Evolutionary conservation across 2,113 vertebrate genomes (phyloP).

Genomic region (Phocoena sinus): DNA sequence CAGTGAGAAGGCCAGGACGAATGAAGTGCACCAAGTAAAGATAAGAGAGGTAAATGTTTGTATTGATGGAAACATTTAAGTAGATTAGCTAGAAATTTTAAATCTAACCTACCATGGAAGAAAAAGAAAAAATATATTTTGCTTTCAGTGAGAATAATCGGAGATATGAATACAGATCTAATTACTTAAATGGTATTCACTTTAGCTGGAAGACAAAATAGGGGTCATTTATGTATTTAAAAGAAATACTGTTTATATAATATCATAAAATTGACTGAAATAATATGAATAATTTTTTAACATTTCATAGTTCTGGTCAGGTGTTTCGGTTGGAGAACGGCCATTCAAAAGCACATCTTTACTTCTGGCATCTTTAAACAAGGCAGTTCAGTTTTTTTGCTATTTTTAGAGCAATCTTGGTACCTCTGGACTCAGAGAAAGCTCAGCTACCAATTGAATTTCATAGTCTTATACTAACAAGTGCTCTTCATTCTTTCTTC

Average conservation of each 20-base stretch:
- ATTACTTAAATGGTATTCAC: not conserved
- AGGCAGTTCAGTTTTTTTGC: not conserved
- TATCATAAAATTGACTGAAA: not conserved
- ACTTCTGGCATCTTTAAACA: not conserved
- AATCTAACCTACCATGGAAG: not conserved
- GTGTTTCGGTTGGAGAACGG: not conserved
- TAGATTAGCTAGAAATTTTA: not conserved
- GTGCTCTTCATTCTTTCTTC: not conserved
- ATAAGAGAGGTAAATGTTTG: not conserved
- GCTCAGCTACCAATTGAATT: not conserved
- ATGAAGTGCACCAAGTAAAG: rapidly evolving
- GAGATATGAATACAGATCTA: not conserved
- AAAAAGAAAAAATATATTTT: not conserved
- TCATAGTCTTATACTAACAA: not conserved
- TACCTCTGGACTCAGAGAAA: not conserved
- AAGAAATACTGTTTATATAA: not conserved
- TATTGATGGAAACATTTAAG: not conserved
- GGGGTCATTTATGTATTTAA: not conserved
- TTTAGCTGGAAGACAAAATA: not conserved
- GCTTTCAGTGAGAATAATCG: not conserved
- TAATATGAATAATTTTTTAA: not conserved
- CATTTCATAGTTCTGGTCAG: not conserved
- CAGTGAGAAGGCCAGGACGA: not conserved
- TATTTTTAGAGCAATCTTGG: not conserved
- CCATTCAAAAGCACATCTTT: not conserved